phyloP scores from a whole-genome alignment of 1,140 invertebrate genomes.

The Drosophila bipectinata region DNA sequence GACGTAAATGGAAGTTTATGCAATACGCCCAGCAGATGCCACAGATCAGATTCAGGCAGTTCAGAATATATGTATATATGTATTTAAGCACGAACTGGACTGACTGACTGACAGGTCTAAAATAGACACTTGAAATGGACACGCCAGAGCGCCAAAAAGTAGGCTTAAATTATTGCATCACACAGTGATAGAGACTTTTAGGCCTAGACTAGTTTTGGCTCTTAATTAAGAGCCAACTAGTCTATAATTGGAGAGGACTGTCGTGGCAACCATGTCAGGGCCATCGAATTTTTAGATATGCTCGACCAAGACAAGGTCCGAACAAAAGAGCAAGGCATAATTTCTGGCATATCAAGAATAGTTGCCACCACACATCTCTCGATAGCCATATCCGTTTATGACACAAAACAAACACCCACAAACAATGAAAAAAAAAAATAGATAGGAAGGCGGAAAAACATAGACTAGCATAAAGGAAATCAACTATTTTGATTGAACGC shows the following conservation, averaged over 20 bases:
- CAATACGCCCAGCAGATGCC: slow-evolving; percentile 18
- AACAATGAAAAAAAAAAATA: not conserved
- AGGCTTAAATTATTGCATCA: slow-evolving; percentile 3
- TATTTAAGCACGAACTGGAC: too few species aligned
- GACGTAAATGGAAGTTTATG: slow-evolving; percentile 42
- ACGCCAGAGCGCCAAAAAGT: not conserved
- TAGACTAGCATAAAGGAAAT: slow-evolving; percentile 52
- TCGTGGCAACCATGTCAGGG: not conserved
- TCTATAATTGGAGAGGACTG: not conserved
- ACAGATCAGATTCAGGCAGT: slow-evolving; percentile 17
- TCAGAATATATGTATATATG: too few species aligned
- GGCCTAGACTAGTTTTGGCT: not conserved
- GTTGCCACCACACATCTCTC: slow-evolving; percentile 12
- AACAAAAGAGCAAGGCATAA: slow-evolving; percentile 31
- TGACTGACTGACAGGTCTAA: not conserved
- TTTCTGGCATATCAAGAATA: slow-evolving; percentile 51
- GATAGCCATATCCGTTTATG: slow-evolving; percentile 5
- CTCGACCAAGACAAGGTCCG: slow-evolving; percentile 21
- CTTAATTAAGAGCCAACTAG: not conserved
- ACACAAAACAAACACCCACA: not conserved
- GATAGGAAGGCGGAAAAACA: not conserved
- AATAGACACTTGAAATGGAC: not conserved
- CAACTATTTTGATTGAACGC: slow-evolving; percentile 64
- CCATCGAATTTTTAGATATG: slow-evolving; percentile 13
- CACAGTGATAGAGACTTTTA: too few species aligned